These are phyloP conservation scores for Acleris holmiana DNA, from an alignment of 2,888 invertebrate species.

Conservation along the genomic window DNA sequence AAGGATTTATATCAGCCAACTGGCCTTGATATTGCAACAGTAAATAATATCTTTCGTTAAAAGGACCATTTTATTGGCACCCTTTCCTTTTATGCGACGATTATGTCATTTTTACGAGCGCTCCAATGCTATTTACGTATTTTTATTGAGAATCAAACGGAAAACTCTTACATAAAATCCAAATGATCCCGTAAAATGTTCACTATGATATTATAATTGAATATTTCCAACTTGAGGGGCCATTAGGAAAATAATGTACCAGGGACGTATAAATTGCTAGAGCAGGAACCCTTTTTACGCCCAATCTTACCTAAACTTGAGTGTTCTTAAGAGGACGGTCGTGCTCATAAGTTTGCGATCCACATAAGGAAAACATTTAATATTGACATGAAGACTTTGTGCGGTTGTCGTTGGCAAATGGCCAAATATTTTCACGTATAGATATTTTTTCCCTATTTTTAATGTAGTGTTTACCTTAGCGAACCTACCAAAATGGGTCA, in stretches of 20 bases:
- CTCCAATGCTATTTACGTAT: conserved; percentile 64
- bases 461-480: neutral
- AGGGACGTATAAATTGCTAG: conserved; percentile 7
- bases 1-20: conserved; percentile 59
- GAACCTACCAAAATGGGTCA: neutral
- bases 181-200: conserved; percentile 37
- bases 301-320: conserved; percentile 11
- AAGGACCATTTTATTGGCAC: conserved; percentile 75
- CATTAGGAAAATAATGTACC: conserved; percentile 8
- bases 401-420: conserved; percentile 10
- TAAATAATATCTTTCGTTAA: conserved; percentile 77
- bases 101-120: conserved; percentile 77
- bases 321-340: conserved; percentile 9
- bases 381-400: conserved; percentile 13
- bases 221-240: conserved; percentile 31
- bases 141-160: conserved; percentile 72
- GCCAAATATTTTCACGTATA: neutral
- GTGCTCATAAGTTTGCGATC: conserved; percentile 13
- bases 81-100: conserved; percentile 77
- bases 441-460: neutral
- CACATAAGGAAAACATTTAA: conserved; percentile 23
- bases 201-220: conserved; percentile 36
- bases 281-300: conserved; percentile 9
- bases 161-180: conserved; percentile 46
- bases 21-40: conserved; percentile 69